phyloP scores from a whole-genome alignment of 2,888 invertebrate species.

The Eupithecia dodoneata region DNA sequence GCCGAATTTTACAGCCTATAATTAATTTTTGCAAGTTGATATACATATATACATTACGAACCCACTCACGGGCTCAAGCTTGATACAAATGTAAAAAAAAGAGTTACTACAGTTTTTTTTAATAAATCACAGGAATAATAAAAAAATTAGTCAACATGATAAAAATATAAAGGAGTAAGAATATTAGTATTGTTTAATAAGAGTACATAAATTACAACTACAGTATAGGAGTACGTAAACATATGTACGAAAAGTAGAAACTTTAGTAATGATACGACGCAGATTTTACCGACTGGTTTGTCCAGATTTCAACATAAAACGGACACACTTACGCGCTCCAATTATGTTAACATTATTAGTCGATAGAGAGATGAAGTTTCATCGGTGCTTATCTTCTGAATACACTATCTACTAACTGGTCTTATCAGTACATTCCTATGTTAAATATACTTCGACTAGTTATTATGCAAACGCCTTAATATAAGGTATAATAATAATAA shows the following conservation, averaged over 20 bases:
- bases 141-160: too few relatives aligned
- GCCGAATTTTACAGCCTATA: background rate
- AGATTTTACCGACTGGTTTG: constrained; percentile 52
- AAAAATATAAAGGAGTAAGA: too few relatives aligned
- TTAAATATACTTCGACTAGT: background rate
- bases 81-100: background rate
- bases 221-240: too few relatives aligned
- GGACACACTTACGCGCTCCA: constrained; percentile 58
- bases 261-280: constrained; percentile 21
- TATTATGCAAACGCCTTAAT: background rate
- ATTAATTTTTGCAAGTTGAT: background rate
- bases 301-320: constrained; percentile 58
- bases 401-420: background rate
- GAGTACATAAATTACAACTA: too few relatives aligned
- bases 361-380: background rate
- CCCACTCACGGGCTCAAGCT: background rate
- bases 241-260: background rate
- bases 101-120: too few relatives aligned
- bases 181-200: too few relatives aligned
- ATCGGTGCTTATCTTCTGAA: background rate
- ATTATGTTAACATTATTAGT: constrained; percentile 59
- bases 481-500: background rate
- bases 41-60: background rate
- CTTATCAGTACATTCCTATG: background rate
- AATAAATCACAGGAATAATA: too few relatives aligned